Base-by-base conservation (phyloP, 64 coral and sea anemone genomes). In the Pachyseris speciosa region DNA sequence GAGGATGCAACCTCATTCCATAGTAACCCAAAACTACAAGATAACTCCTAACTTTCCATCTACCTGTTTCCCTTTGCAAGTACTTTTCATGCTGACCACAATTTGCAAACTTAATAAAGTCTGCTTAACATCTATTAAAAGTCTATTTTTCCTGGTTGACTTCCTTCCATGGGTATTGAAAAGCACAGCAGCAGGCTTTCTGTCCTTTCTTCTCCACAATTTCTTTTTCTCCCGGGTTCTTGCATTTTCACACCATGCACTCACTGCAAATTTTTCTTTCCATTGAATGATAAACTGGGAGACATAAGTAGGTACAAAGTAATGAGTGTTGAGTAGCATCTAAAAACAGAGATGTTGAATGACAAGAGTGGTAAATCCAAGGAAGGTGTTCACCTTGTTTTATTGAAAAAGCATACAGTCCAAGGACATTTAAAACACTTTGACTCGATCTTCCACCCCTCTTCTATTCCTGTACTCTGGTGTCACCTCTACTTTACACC, bases 141-240 rank as follows among this genome's bases (percentile, higher is more conserved):
- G 2, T 16, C 83, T 9, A 69, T 84, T 70, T 61, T 26, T 84
- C 80, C 43, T 65, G 40, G 63, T 28, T 51, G 28, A 95, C 44
- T 72, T 89, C 89, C 77, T 98, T 98, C 96, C 96, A 98, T 43
- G 96, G 96, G 87, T 98, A 98, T 61, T 75, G 87, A 74, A 98
- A 95, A 2, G 96, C 93, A 64, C n/a, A n/a, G 89, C 73, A 48
- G 85, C 89, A 7, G 96, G 53, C 69, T 95, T 95, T 78, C 96
- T 95, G 51, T 98, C 90, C 44, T 92, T 90, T 76, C 90, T 50
- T 57, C 89, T 89, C 96, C 96, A 98, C 71, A 98, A 80, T 61
- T 90, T 98, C 74, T 95, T 95, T 90, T 93, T 98, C 17, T 99
- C 97, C 45, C 91, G 88, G 20, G 80, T 95, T 43, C 89, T 59